Percentiles rank a stretch among this genome's conserved stretches.
These are phyloP conservation scores for Sebastes kiyomatsui DNA, from an alignment of 2,797 vertebrate genomes.

Conservation along the genomic window DNA sequence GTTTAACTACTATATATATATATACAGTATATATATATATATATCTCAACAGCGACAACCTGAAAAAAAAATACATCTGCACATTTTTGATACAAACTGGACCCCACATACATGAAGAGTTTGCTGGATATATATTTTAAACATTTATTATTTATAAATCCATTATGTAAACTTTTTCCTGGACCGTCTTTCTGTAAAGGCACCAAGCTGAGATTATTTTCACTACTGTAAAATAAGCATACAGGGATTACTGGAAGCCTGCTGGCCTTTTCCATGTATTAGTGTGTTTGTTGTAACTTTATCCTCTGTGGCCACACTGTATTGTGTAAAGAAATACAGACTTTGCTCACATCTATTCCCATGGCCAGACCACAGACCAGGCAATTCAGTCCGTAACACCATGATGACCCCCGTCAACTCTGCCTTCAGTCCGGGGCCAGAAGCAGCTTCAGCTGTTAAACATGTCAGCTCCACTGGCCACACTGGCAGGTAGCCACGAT, in stretches of 20 bases:
- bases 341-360: slow-evolving; percentile 53
- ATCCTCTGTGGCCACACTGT: slow-evolving; percentile 32
- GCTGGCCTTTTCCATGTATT: slow-evolving; percentile 22
- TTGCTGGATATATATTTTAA: neutral
- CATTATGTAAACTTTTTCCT: neutral
- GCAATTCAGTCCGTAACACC: slow-evolving; percentile 4
- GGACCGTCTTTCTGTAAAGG: neutral
- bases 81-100: neutral
- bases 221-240: slow-evolving; percentile 19
- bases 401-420: slow-evolving; percentile 11
- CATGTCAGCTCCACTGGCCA: neutral
- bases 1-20: no score
- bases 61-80: neutral
- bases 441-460: slow-evolving; percentile 31
- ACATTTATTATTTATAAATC: neutral
- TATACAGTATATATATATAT: no score
- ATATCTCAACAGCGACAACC: neutral
- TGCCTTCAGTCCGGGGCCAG: slow-evolving; percentile 10
- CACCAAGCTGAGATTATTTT: slow-evolving; percentile 37
- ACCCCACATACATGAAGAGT: neutral
- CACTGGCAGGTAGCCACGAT: neutral
- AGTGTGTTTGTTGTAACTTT: slow-evolving; percentile 37
- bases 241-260: slow-evolving; percentile 34
- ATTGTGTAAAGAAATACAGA: slow-evolving; percentile 53
- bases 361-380: slow-evolving; percentile 20